phyloP scores from a whole-genome alignment of 30 jellyfish, hydroid and myxozoan genomes.

The Haliclystus octoradiatus region DNA sequence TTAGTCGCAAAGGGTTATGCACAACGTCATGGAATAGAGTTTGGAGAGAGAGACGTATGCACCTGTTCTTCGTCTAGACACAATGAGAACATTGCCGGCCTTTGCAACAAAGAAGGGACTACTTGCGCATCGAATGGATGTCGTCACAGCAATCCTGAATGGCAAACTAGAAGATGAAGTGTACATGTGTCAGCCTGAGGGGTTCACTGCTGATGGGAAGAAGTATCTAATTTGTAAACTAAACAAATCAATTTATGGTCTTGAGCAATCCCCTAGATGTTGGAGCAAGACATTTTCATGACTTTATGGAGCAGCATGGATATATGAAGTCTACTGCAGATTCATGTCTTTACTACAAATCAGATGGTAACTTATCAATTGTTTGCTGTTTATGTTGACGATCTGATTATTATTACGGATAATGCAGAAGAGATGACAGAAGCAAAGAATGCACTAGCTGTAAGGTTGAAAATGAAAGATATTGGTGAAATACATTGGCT shows the following conservation, averaged over 20 bases:
- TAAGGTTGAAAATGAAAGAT: constrained; percentile 7
- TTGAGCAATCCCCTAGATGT: not conserved
- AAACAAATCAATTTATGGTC: not conserved
- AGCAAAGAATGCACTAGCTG: not conserved
- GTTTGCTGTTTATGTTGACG: not conserved
- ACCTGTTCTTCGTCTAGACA: not conserved
- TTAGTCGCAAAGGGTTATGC: not conserved
- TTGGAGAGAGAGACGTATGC: not conserved
- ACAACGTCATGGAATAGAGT: not conserved
- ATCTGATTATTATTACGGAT: not conserved
- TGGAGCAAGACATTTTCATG: not conserved
- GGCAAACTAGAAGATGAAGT: not conserved
- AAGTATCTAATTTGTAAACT: not conserved
- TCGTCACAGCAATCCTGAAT: not conserved
- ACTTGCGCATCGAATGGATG: not conserved
- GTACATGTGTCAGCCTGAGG: not conserved
- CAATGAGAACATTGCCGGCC: not conserved
- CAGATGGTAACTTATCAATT: not conserved
- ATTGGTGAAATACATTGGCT: constrained; percentile 16
- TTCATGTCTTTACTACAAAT: not conserved
- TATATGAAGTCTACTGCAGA: not conserved
- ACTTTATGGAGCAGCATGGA: not conserved
- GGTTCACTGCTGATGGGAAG: not conserved
- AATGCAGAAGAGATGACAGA: not conserved
- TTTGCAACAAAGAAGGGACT: not conserved